These are phyloP conservation scores for Thomomys bottae DNA, from an alignment of 2,113 vertebrate species.

Conservation along the genomic window DNA sequence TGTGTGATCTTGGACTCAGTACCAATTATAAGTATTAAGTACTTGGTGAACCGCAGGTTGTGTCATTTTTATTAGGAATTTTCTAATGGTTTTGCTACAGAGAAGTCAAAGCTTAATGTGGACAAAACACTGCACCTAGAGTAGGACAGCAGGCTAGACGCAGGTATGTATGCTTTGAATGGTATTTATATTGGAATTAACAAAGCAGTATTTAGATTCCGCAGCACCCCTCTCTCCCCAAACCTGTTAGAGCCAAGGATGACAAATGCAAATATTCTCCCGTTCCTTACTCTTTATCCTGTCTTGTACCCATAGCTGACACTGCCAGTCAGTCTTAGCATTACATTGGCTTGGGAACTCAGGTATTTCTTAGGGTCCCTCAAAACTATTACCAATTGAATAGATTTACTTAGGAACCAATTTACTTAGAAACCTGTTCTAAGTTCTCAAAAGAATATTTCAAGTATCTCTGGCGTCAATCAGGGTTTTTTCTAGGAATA, in stretches of 20 bases:
- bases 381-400: neutral
- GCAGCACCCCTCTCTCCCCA: neutral
- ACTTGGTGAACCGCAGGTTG: slow-evolving; percentile 6
- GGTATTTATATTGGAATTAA: slow-evolving; percentile 7
- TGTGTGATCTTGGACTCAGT: neutral
- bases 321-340: neutral
- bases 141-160: neutral
- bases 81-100: slow-evolving; percentile 8
- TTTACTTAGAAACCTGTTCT: slow-evolving; percentile 8
- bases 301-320: neutral
- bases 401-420: slow-evolving; percentile 2
- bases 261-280: neutral
- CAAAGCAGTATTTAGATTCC: neutral
- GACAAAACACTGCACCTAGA: neutral
- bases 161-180: neutral
- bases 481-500: slow-evolving; percentile 7
- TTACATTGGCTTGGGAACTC: slow-evolving; percentile 3
- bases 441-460: slow-evolving; percentile 11
- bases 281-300: neutral
- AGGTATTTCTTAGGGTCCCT: slow-evolving; percentile 2
- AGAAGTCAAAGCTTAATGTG: neutral
- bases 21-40: neutral
- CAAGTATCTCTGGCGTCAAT: slow-evolving; percentile 4
- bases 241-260: neutral
- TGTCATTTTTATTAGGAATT: slow-evolving; percentile 47